Evolutionary conservation across 2,797 vertebrate genomes (phyloP).

Genomic region (Pteropus rufus): DNA sequence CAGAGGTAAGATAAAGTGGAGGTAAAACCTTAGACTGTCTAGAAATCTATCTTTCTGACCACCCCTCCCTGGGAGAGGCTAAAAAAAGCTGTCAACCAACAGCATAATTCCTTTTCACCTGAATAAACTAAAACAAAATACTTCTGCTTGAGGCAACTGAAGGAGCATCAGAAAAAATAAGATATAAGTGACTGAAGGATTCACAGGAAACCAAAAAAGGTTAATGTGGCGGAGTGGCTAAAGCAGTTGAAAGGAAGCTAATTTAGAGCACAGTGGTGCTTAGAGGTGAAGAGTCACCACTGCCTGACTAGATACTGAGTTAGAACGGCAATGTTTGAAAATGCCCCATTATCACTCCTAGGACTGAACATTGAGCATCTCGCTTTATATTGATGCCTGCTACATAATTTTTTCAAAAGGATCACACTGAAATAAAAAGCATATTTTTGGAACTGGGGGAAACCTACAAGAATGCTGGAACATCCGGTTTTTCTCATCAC

Average conservation of each 20-base stretch:
- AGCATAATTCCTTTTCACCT: not conserved
- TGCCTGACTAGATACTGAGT: no score
- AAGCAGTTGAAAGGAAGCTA: not conserved
- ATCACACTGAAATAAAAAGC: not conserved
- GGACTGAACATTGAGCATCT: not conserved
- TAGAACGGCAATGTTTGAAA: not conserved
- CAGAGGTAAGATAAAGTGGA: not conserved
- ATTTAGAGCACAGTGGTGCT: not conserved
- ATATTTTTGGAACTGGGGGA: not conserved
- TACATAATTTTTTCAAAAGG: not conserved
- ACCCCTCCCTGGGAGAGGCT: not conserved
- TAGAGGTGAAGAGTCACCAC: not conserved
- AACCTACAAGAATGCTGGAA: not conserved
- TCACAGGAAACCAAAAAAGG: not conserved
- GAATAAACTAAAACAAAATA: not conserved
- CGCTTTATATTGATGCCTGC: not conserved
- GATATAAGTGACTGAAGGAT: not conserved
- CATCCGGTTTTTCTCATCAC: slow-evolving; percentile 15
- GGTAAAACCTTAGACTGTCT: not conserved
- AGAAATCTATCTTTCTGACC: not conserved
- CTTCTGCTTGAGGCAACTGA: not conserved
- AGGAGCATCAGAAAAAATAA: not conserved
- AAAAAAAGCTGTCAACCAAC: not conserved
- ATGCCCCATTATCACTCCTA: not conserved
- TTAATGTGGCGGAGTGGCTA: no score